Percentiles rank a stretch among this genome's conserved stretches.
These are phyloP conservation scores for Pterocles gutturalis DNA, from an alignment of 2,113 vertebrate species.

Conservation along the genomic window DNA sequence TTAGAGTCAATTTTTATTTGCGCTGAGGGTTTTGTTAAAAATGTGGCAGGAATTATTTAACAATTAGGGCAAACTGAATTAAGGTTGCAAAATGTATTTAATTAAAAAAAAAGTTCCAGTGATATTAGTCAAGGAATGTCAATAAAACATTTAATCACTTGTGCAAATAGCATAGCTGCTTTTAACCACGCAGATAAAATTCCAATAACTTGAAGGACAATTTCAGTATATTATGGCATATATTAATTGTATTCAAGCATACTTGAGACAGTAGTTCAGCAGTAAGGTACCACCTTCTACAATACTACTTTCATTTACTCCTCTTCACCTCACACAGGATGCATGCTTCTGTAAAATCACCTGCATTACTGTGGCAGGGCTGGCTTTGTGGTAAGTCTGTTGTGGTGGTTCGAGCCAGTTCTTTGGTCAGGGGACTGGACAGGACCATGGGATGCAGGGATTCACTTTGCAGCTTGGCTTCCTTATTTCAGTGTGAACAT, in stretches of 20 bases:
- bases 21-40: conserved; percentile 2
- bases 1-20: conserved; percentile 48
- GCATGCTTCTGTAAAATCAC: background rate
- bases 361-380: background rate
- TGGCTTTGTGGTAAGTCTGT: background rate
- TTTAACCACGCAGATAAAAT: background rate
- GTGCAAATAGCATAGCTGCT: background rate
- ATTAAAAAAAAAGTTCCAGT: background rate
- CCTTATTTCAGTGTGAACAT: background rate
- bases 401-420: background rate
- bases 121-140: background rate
- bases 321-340: background rate
- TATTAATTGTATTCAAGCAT: background rate
- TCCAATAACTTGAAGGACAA: background rate
- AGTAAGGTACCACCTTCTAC: background rate
- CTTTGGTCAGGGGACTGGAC: background rate
- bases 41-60: background rate
- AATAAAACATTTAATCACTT: background rate
- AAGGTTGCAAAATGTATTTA: conserved; percentile 36
- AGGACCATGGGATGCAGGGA: background rate
- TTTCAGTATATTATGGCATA: background rate
- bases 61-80: conserved; percentile 32
- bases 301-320: background rate
- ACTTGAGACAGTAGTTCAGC: background rate
- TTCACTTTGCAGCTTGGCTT: background rate